phyloP scores from a whole-genome alignment of 2,888 invertebrate species.

The Drosophila vallismaia region DNA sequence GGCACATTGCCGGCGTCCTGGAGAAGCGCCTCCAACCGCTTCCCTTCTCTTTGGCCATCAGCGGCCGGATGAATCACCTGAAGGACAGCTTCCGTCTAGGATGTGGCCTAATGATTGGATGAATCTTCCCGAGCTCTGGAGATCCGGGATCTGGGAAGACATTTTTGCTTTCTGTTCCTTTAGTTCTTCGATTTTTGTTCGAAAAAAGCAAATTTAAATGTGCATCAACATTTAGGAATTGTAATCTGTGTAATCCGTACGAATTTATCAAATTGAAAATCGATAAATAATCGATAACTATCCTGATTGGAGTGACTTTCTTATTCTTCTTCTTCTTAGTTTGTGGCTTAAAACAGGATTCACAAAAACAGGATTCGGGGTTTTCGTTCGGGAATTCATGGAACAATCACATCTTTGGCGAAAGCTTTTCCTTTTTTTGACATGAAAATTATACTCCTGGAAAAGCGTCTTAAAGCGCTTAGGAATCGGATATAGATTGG shows the following conservation, averaged over 20 bases:
- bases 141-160: background rate
- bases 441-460: too few species aligned
- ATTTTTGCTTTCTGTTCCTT: background rate
- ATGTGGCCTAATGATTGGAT: slow-evolving; percentile 96
- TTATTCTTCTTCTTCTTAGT: background rate
- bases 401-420: too few species aligned
- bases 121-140: slow-evolving; percentile 67
- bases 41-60: slow-evolving; percentile 96
- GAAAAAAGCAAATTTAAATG: slow-evolving; percentile 5
- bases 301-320: background rate
- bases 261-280: slow-evolving; percentile 3
- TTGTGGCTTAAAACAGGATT: too few species aligned
- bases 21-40: slow-evolving; percentile 97
- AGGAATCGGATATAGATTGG: too few species aligned
- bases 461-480: too few species aligned
- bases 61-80: slow-evolving; percentile 95
- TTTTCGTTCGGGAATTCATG: too few species aligned
- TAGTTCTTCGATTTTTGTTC: background rate
- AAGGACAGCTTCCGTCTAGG: slow-evolving; percentile 97
- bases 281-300: background rate
- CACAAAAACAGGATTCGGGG: too few species aligned
- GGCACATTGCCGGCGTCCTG: slow-evolving; percentile 95
- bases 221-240: background rate
- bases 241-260: background rate
- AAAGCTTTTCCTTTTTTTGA: too few species aligned